These are phyloP conservation scores for Lycaon pictus DNA, from an alignment of 2,113 vertebrate species.

Conservation along the genomic window DNA sequence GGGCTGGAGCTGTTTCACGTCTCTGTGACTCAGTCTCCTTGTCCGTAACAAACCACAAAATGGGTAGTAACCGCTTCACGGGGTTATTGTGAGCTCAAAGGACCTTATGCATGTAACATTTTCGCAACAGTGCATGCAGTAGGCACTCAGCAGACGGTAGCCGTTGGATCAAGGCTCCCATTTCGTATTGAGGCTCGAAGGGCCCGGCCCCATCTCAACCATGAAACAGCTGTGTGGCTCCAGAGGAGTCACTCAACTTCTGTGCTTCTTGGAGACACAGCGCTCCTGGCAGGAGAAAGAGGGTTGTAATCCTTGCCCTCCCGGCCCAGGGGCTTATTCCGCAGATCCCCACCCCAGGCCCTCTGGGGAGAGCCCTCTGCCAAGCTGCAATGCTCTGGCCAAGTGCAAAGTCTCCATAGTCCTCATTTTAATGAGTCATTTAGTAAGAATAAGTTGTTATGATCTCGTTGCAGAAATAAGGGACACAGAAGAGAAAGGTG, in stretches of 20 bases:
- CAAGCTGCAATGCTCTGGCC: not conserved
- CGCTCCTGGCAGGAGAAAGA: not conserved
- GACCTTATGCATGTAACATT: too few species aligned
- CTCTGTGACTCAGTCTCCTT: not conserved
- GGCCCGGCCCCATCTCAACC: not conserved
- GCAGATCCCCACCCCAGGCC: not conserved
- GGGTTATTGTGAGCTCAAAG: conserved; percentile 38
- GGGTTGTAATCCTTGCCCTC: not conserved
- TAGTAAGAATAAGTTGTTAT: not conserved
- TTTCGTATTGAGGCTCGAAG: not conserved
- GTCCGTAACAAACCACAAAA: not conserved
- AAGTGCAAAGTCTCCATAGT: not conserved
- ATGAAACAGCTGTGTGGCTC: not conserved
- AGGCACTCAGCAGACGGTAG: not conserved
- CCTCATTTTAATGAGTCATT: not conserved
- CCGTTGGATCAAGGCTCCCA: not conserved
- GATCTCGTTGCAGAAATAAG: not conserved
- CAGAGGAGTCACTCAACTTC: not conserved
- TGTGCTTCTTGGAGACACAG: not conserved
- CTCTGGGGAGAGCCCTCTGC: not conserved
- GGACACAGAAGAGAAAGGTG: not conserved
- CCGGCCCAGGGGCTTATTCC: not conserved
- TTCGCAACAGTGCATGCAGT: not conserved
- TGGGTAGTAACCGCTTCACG: conserved; percentile 12
- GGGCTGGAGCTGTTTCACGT: too few species aligned